phyloP scores from a whole-genome alignment of 2,888 invertebrate genomes.

The Conchocele bisecta region DNA sequence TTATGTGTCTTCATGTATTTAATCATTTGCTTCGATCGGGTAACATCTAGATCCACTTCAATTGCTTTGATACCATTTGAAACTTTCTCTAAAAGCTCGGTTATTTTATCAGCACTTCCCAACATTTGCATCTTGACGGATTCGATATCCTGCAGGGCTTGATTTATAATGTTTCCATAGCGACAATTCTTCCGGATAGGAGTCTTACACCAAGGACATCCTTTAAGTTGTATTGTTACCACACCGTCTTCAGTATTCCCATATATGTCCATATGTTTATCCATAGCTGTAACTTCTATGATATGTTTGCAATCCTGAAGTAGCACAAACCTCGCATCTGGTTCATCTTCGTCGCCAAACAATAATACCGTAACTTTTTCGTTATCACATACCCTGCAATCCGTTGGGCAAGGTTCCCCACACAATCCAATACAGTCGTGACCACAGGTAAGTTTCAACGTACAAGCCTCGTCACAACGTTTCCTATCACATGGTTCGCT shows the following conservation, averaged over 20 bases:
- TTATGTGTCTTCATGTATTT: conserved; percentile 14
- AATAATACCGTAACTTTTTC: conserved; percentile 78
- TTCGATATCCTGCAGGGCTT: conserved; percentile 81
- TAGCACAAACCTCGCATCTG: conserved; percentile 83
- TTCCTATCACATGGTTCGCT: conserved; percentile 80
- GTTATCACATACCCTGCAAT: conserved; percentile 86
- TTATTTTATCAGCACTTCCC: conserved; percentile 34
- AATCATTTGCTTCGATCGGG: conserved; percentile 11
- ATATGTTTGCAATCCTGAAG: conserved; percentile 78
- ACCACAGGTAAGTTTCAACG: conserved; percentile 82
- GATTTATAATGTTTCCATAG: conserved; percentile 85
- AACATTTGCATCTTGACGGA: conserved; percentile 70
- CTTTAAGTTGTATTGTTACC: conserved; percentile 70
- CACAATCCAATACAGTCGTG: conserved; percentile 87
- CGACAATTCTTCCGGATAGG: conserved; percentile 85
- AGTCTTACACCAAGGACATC: conserved; percentile 86
- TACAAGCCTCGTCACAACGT: conserved; percentile 80
- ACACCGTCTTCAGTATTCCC: conserved; percentile 82
- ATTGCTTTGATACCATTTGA: conserved; percentile 1
- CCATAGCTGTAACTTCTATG: conserved; percentile 81
- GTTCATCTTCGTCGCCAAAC: conserved; percentile 85
- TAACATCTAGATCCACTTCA: not conserved
- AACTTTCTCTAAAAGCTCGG: conserved; percentile 18
- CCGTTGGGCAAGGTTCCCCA: conserved; percentile 88
- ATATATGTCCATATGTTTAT: conserved; percentile 81